Evolutionary conservation across 2,113 vertebrate genomes (phyloP).

Genomic region (Panthera uncia): DNA sequence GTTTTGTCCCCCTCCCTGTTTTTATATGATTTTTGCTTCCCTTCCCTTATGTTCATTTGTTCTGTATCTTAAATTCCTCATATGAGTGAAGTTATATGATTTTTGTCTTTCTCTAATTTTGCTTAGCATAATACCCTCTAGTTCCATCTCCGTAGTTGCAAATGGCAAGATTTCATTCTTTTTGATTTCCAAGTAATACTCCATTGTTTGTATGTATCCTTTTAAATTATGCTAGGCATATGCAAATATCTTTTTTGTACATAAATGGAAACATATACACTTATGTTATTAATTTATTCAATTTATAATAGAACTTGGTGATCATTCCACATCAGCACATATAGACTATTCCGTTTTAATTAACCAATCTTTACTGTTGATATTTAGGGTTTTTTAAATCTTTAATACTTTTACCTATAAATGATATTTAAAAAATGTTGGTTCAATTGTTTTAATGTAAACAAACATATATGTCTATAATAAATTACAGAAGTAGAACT

Average conservation of each 20-base stretch:
- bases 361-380: not conserved
- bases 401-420: conserved; percentile 5
- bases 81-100: too few species aligned
- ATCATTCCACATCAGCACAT: not conserved
- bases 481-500: not conserved
- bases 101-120: too few species aligned
- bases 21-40: too few species aligned
- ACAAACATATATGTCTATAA: not conserved
- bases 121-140: too few species aligned
- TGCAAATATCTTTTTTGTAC: not conserved
- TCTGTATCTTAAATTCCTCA: too few species aligned
- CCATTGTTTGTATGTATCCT: not conserved
- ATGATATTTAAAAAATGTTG: not conserved
- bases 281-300: not conserved
- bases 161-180: too few species aligned
- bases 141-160: too few species aligned
- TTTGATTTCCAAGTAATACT: too few species aligned
- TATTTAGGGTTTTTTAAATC: not conserved
- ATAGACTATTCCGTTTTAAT: not conserved
- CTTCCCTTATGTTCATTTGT: too few species aligned
- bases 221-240: not conserved
- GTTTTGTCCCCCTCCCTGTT: too few species aligned
- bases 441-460: not conserved
- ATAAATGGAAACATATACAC: not conserved
- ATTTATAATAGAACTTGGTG: not conserved